phyloP scores from a whole-genome alignment of 1,140 invertebrate species.

The Drosophila asahinai region DNA sequence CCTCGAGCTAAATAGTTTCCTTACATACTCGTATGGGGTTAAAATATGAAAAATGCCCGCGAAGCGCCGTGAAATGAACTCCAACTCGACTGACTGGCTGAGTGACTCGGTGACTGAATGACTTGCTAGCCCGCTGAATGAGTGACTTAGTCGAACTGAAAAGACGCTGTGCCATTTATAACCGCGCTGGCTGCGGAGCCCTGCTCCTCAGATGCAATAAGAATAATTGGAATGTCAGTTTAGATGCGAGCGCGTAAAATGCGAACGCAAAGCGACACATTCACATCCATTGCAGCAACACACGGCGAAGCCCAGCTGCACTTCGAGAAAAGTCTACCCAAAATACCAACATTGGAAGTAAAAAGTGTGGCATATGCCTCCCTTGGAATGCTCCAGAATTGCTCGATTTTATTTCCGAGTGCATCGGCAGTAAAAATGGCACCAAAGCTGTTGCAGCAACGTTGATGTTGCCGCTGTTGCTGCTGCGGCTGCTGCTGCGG shows the following conservation, averaged over 20 bases:
- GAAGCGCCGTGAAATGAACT: constrained; percentile 59
- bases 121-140: constrained; percentile 21
- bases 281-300: constrained; percentile 10
- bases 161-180: constrained; percentile 63
- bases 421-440: constrained; percentile 40
- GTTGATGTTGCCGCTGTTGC: constrained; percentile 1
- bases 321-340: not conserved
- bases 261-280: constrained; percentile 66
- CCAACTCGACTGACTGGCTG: constrained; percentile 7
- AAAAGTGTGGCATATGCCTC: too few relatives aligned
- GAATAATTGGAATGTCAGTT: constrained; percentile 78
- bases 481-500: constrained; percentile 12
- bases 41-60: constrained; percentile 63
- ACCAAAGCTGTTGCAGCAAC: constrained; percentile 53
- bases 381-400: too few relatives aligned
- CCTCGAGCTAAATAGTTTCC: constrained; percentile 53
- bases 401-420: not conserved
- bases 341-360: not conserved
- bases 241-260: constrained; percentile 70
- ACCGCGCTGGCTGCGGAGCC: constrained; percentile 16
- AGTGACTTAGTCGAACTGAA: constrained; percentile 59
- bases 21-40: constrained; percentile 8
- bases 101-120: not conserved
- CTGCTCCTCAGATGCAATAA: constrained; percentile 62
- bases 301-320: constrained; percentile 18